Conservation (phyloP, 2,113 vertebrate genomes). For the Apodemus speciosus region DNA sequence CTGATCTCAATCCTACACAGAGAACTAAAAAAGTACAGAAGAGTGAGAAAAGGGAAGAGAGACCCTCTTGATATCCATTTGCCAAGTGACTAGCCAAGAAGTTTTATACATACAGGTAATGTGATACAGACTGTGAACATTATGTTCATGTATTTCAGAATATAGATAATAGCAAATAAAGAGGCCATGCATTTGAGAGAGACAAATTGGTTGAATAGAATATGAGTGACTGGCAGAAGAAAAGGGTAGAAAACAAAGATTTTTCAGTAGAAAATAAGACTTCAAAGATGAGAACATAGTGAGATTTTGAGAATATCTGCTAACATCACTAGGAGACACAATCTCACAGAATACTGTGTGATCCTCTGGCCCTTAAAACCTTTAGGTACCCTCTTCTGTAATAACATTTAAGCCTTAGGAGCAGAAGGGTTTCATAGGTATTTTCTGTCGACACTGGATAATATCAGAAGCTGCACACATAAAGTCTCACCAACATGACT, state of each 20-base stretch:
- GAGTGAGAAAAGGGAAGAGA: background rate
- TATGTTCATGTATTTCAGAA: background rate
- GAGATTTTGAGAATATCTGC: background rate
- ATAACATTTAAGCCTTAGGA: background rate
- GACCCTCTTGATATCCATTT: no score
- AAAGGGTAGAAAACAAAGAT: background rate
- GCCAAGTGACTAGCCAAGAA: background rate
- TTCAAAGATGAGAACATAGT: slow-evolving; percentile 10
- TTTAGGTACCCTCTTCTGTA: no score
- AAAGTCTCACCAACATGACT: background rate
- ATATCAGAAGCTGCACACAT: background rate
- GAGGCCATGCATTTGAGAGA: background rate
- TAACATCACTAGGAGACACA: background rate
- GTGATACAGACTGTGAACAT: background rate
- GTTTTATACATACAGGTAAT: background rate
- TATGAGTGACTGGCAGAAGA: background rate
- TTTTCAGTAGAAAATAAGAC: background rate
- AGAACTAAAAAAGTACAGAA: background rate
- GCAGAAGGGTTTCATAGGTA: background rate
- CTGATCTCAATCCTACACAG: background rate
- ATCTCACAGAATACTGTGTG: background rate
- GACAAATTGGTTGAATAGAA: background rate
- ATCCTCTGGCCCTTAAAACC: background rate
- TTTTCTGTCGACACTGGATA: background rate
- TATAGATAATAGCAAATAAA: background rate